Evolutionary conservation across 2,888 invertebrate species (phyloP).

Genomic region (Parnassius glacialis): DNA sequence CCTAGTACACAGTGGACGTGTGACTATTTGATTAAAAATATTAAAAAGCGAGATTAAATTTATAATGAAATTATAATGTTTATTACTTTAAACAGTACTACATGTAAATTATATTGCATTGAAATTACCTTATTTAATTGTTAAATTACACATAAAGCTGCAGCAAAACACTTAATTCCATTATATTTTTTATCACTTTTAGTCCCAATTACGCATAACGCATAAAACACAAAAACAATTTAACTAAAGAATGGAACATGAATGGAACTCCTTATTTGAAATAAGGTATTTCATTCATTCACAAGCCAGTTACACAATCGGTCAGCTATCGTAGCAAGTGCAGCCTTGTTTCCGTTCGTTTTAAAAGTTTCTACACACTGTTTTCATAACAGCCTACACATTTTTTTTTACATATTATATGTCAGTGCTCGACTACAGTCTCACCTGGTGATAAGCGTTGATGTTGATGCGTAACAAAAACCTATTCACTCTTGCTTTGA

Average conservation of each 20-base stretch:
- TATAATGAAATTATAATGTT: neutral
- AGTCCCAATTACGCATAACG: no score
- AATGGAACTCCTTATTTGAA: neutral
- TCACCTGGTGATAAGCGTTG: no score
- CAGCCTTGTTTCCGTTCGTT: slow-evolving; percentile 14
- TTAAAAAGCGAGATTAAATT: neutral
- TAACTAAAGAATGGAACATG: neutral
- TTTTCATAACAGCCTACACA: slow-evolving; percentile 11
- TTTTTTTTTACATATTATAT: no score
- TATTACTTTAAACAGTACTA: neutral
- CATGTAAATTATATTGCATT: neutral
- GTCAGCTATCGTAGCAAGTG: slow-evolving; percentile 8
- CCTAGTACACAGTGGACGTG: no score
- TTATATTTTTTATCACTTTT: no score
- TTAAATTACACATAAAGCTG: no score
- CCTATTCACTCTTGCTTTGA: no score
- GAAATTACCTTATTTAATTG: no score
- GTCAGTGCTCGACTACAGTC: no score
- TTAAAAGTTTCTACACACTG: slow-evolving; percentile 10
- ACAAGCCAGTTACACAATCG: slow-evolving; percentile 11
- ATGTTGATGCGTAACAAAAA: no score
- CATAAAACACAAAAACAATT: no score
- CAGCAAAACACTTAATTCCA: no score
- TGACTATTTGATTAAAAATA: neutral
- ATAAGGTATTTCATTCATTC: slow-evolving; percentile 16